Percentiles rank a stretch among this genome's conserved stretches.
Conservation (phyloP, 2,113 vertebrate genomes). For the Otis tarda region DNA sequence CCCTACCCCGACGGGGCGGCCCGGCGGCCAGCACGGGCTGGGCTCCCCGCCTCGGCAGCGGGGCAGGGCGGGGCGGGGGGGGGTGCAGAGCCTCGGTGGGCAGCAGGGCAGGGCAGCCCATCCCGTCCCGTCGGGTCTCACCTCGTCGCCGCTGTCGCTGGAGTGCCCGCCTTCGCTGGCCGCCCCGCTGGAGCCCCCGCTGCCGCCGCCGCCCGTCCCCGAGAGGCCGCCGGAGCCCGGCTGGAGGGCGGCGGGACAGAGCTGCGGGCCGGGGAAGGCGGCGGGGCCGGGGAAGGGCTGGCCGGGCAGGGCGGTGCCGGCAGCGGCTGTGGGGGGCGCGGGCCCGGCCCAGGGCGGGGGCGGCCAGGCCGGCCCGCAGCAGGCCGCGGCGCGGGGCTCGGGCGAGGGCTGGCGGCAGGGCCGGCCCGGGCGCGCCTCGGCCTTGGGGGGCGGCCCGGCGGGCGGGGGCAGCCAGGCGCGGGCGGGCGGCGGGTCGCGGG, state of each 20-base stretch:
- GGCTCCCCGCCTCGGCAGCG: neutral
- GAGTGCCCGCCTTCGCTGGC: slow-evolving; percentile 75
- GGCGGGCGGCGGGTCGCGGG: slow-evolving; percentile 65
- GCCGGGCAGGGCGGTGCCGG: neutral
- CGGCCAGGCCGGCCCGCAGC: no score
- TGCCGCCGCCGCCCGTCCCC: slow-evolving; percentile 1
- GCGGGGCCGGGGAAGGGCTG: slow-evolving; percentile 46
- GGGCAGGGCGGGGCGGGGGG: neutral
- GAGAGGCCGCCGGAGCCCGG: neutral
- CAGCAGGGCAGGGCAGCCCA: neutral
- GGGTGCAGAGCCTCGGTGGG: neutral
- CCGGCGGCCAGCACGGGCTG: neutral
- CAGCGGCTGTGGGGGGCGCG: no score
- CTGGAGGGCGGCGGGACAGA: slow-evolving; percentile 28
- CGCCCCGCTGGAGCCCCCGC: slow-evolving; percentile 77
- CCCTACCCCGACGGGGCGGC: no score
- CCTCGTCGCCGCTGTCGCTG: slow-evolving; percentile 83
- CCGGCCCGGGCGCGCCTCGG: slow-evolving; percentile 34
- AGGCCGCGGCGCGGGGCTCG: no score
- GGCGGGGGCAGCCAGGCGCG: slow-evolving; percentile 60
- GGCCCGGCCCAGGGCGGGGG: no score
- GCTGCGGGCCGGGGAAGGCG: slow-evolving; percentile 56
- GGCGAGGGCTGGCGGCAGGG: slow-evolving; percentile 7
- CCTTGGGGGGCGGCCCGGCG: slow-evolving; percentile 58
- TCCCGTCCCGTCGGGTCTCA: slow-evolving; percentile 36